Evolutionary conservation across 2,113 vertebrate species (phyloP).

Genomic region (Rhagologus leucostigma): DNA sequence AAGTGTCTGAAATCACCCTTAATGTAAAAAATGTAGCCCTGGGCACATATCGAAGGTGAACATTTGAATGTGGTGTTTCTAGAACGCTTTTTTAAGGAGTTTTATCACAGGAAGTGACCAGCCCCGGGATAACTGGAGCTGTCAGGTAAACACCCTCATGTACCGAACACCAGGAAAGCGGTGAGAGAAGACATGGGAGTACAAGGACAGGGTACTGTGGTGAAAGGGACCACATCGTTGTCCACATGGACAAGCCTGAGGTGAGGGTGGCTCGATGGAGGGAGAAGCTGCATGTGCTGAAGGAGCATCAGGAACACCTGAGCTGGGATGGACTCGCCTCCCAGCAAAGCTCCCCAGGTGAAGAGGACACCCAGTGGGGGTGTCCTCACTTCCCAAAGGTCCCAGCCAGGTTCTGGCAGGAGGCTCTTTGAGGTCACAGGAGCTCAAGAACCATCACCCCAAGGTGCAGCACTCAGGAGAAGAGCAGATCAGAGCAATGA

Average conservation of each 20-base stretch:
- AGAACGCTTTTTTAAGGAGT: neutral
- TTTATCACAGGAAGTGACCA: neutral
- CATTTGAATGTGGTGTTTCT: rapidly evolving
- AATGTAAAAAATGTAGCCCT: neutral
- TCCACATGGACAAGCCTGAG: neutral
- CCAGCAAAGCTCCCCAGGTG: neutral
- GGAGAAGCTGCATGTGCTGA: neutral
- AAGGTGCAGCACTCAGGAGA: neutral
- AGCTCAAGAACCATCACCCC: neutral
- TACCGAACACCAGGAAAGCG: neutral
- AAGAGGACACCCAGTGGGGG: rapidly evolving
- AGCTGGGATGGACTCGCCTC: rapidly evolving
- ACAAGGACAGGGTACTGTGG: rapidly evolving
- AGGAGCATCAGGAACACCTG: neutral
- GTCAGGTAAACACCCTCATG: neutral
- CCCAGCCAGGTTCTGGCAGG: neutral
- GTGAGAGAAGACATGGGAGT: rapidly evolving
- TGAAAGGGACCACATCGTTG: neutral
- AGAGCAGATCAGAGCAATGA: neutral
- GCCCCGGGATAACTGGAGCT: neutral
- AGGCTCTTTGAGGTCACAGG: neutral
- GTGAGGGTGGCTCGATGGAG: neutral
- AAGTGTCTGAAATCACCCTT: neutral
- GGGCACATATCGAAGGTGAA: neutral
- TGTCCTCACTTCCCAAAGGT: neutral